Evolutionary conservation across 2,888 invertebrate genomes (phyloP), one percentile per base, ranked within the genome.

Genomic region (Galerucella pusilla): DNA sequence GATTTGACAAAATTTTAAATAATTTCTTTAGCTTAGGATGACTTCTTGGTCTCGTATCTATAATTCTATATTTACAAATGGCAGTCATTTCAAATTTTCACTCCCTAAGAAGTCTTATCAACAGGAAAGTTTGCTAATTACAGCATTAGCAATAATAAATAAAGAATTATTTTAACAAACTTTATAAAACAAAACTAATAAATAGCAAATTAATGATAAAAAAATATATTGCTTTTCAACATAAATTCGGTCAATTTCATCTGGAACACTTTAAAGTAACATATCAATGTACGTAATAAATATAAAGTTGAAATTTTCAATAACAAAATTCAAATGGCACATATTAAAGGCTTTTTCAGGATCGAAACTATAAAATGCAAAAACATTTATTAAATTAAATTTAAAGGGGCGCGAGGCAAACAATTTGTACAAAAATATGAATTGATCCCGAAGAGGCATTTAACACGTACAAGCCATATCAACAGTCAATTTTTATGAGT

Each of bases 21-120:
- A 28, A 42, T 28, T 14, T 14, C n/a, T 52, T n/a, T 1, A 14
- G 12, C 6, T 52, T 52, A 52, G n/a, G 52, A 68, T 54, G 65
- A 72, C 68, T 65, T 74, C 61, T 75, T 78, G 78, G 78, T 79
- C 79, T 78, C 79, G 73, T 75, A 75, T 45, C 45, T n/a, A 64
- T 77, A 78, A 78, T 71, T 75, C 82, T 84, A 82, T 85, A 85
- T 85, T 74, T 85, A 85, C 85, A 85, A 82, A 83, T 84, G 85
- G 85, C 85, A 85, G 85, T 85, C 82, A 76, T 75, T 78, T 78
- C 77, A 79, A 76, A 76, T 77, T 71, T 75, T 76, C 77, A 75
- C 79, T 80, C 74, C 68, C 68, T 68, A 70, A 78, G 72, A 79
- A 82, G 80, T 80, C 82, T 81, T 79, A 78, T 74, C 25, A 75